Evolutionary conservation across 2,113 vertebrate species (phyloP), one percentile per base, ranked within the genome.

Genomic region (Cromileptes altivelis): DNA sequence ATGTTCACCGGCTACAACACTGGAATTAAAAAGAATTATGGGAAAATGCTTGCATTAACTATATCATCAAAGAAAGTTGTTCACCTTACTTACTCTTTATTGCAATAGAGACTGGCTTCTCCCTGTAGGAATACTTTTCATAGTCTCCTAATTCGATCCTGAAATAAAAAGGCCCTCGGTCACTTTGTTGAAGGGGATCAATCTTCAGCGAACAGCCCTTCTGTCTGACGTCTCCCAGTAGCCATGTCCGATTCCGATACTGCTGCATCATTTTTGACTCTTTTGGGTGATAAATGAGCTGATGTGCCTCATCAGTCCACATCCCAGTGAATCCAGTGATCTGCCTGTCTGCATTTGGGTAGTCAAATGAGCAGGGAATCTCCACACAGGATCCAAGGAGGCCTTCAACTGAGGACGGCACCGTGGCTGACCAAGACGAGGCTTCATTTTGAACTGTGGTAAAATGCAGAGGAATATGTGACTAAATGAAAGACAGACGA

Each of bases 121-220:
- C 0, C 2, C 0, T 2, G 72, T 80, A 96, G 1, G 91, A 90
- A 84, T 1, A 94, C 0, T 0, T 90, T 0, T 92, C 1, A 2
- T 81, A 69, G 47, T 3, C 1, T 62, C 17, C 3, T 0, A 96
- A 92, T 76, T 94, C 92, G 27, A 95, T 85, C 86, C 94, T 87
- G 71, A 96, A 96, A 6, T 25, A 0, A 75, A 93, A 95, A 3
- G 89, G 70, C 0, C 93, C 94, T 0, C 0, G 0, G 75, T 95
- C 94, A 19, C 14, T 83, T 18, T 6, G 0, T 13, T 33, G 18
- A 25, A 96, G 72, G 12, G 62, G 78, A 27, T 92, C 75, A 13
- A 96, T 94, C 85, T 78, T 93, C 76, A 95, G 87, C 0, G 95
- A 90, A 33, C 95, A 96, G 47, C 89, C 85, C 45, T 87, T 93